Percentiles rank a stretch among this genome's conserved stretches.
Conservation (phyloP, 2,888 invertebrate genomes). For the Ornithoptera priamus region DNA sequence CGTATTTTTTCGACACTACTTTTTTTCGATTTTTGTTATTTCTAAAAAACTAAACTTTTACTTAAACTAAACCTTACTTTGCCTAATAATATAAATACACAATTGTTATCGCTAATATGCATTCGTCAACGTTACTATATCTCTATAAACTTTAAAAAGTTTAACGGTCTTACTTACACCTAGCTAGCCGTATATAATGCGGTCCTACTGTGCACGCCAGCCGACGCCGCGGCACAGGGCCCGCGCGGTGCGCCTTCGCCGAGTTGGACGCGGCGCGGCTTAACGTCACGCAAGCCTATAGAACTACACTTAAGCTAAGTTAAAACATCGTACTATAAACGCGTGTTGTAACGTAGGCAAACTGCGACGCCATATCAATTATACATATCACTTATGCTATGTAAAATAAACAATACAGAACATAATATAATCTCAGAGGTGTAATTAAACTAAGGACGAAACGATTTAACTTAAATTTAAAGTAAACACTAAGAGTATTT, state of each 20-base stretch:
- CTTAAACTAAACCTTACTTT: not conserved
- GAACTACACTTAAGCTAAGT: constrained; percentile 5
- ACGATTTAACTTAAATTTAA: not conserved
- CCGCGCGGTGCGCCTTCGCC: not conserved
- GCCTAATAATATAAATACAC: not conserved
- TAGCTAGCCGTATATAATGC: constrained; percentile 12
- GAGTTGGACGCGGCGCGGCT: not conserved
- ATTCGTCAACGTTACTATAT: constrained; percentile 7
- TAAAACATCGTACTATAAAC: constrained; percentile 2
- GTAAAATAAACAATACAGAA: not conserved
- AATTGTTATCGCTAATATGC: not conserved
- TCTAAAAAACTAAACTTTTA: constrained; percentile 4
- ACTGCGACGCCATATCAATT: constrained; percentile 7
- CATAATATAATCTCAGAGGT: constrained; percentile 4
- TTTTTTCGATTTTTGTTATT: constrained; percentile 2
- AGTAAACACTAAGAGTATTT: not conserved
- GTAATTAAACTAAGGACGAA: not conserved
- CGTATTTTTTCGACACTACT: not conserved
- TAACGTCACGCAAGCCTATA: not conserved
- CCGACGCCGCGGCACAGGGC: not conserved
- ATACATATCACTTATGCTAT: not conserved
- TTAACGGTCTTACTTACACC: constrained; percentile 17
- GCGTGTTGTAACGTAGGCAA: constrained; percentile 11
- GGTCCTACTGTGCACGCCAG: not conserved
- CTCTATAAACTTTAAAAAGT: constrained; percentile 25